Conservation (phyloP, 2,888 invertebrate genomes). For the Pecten maximus region DNA sequence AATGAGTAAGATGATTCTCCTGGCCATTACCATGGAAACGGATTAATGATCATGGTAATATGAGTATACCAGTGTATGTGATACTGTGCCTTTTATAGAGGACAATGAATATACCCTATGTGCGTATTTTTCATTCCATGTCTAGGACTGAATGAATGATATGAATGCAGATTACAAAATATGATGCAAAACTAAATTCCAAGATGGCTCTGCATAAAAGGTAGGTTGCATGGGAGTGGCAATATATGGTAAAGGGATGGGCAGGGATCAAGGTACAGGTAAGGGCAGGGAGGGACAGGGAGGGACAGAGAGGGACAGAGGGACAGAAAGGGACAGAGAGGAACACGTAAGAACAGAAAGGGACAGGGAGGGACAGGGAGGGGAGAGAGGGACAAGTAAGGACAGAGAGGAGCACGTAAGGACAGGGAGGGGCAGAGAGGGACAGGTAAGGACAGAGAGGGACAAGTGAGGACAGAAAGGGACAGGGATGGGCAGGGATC, state of each 20-base stretch:
- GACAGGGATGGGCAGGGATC: background rate
- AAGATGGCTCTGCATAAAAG: too few species aligned
- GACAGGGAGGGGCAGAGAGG: background rate
- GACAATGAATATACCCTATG: too few species aligned
- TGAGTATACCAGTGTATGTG: background rate
- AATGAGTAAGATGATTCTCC: background rate
- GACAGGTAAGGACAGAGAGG: background rate
- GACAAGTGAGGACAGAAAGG: background rate
- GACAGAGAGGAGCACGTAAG: background rate
- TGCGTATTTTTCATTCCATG: too few species aligned
- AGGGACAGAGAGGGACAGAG: background rate
- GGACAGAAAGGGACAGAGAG: background rate
- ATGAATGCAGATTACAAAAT: too few species aligned
- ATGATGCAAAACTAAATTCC: too few species aligned
- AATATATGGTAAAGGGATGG: background rate
- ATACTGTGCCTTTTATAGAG: too few species aligned
- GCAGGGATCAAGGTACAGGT: background rate
- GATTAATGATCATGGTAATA: background rate
- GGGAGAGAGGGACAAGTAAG: background rate
- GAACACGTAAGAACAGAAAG: background rate
- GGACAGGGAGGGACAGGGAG: background rate
- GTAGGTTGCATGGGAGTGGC: too few species aligned
- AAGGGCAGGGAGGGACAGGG: background rate
- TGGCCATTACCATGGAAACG: background rate
- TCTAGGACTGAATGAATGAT: too few species aligned